Percentiles rank a stretch among this genome's conserved stretches.
phyloP scores from a whole-genome alignment of 2,888 invertebrate genomes.

The Metopia argyrocephala region DNA sequence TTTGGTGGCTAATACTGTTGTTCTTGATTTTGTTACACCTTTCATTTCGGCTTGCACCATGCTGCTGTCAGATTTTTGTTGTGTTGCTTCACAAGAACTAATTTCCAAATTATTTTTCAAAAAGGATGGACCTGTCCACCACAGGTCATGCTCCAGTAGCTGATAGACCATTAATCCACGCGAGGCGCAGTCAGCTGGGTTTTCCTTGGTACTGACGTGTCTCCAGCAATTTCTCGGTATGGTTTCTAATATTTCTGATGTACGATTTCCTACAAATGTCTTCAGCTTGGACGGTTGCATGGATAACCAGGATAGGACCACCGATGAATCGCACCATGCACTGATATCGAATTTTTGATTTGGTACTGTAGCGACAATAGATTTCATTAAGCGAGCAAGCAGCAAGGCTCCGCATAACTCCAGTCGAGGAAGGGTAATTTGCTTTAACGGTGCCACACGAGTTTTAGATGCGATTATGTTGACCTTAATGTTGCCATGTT shows the following conservation, averaged over 20 bases:
- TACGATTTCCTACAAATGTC: slow-evolving; percentile 31
- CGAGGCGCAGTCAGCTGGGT: slow-evolving; percentile 34
- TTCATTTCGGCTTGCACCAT: slow-evolving; percentile 11
- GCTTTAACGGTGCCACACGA: background rate
- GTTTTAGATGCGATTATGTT: slow-evolving; percentile 14
- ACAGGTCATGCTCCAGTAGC: background rate
- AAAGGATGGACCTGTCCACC: slow-evolving; percentile 31
- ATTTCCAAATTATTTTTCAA: background rate
- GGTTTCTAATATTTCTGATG: too few species aligned
- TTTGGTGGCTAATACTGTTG: background rate
- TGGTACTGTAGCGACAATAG: background rate
- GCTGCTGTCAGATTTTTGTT: background rate
- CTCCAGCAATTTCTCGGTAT: too few species aligned
- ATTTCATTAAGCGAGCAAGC: slow-evolving; percentile 1
- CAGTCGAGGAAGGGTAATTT: background rate
- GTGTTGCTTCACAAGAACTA: background rate
- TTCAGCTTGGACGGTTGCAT: slow-evolving; percentile 10
- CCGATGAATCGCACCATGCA: background rate
- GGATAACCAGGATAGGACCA: slow-evolving; percentile 18
- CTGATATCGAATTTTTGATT: background rate
- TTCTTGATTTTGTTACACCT: too few species aligned
- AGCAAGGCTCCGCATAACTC: background rate
- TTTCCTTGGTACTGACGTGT: slow-evolving; percentile 24
- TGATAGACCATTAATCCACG: slow-evolving; percentile 4
- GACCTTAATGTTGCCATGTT: too few species aligned